Percentiles rank a stretch among this genome's conserved stretches.
These are phyloP conservation scores for Drosophila mauritiana DNA, from an alignment of 1,140 invertebrate genomes.

Conservation along the genomic window DNA sequence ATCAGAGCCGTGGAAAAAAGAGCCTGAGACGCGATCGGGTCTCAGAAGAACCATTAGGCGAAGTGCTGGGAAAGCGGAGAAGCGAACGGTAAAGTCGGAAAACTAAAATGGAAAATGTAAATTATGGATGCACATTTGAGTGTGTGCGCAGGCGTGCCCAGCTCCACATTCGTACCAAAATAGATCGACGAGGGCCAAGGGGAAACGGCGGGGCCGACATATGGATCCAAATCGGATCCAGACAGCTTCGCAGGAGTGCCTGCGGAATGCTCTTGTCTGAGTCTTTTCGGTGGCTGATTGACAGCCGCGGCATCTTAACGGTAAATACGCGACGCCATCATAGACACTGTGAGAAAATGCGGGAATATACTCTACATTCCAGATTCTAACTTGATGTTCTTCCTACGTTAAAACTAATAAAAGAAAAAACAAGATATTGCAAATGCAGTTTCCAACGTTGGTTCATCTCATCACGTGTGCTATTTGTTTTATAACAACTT, in stretches of 20 bases:
- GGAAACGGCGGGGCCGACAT: slow-evolving; percentile 50
- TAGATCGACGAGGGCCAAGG: slow-evolving; percentile 13
- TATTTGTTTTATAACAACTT: background rate
- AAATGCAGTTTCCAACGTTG: too few species aligned
- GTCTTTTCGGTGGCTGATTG: slow-evolving; percentile 58
- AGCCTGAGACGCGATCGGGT: slow-evolving; percentile 47
- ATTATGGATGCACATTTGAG: slow-evolving; percentile 13
- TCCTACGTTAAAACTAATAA: too few species aligned
- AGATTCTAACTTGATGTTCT: too few species aligned
- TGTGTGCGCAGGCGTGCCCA: slow-evolving; percentile 62
- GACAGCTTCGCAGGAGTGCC: slow-evolving; percentile 77
- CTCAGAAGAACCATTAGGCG: slow-evolving; percentile 65
- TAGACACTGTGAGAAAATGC: slow-evolving; percentile 12
- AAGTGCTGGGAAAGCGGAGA: slow-evolving; percentile 58
- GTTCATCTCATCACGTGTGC: too few species aligned
- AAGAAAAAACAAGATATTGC: too few species aligned
- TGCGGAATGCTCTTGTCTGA: slow-evolving; percentile 63
- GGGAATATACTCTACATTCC: too few species aligned
- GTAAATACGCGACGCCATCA: slow-evolving; percentile 73
- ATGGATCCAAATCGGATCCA: slow-evolving; percentile 50
- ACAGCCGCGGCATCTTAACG: slow-evolving; percentile 72
- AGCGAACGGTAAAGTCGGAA: slow-evolving; percentile 59
- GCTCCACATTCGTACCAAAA: slow-evolving; percentile 37
- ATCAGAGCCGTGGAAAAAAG: slow-evolving; percentile 23
- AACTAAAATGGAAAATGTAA: slow-evolving; percentile 48